Conservation (phyloP, 2,113 vertebrate species). For the Bambusicola thoracicus region DNA sequence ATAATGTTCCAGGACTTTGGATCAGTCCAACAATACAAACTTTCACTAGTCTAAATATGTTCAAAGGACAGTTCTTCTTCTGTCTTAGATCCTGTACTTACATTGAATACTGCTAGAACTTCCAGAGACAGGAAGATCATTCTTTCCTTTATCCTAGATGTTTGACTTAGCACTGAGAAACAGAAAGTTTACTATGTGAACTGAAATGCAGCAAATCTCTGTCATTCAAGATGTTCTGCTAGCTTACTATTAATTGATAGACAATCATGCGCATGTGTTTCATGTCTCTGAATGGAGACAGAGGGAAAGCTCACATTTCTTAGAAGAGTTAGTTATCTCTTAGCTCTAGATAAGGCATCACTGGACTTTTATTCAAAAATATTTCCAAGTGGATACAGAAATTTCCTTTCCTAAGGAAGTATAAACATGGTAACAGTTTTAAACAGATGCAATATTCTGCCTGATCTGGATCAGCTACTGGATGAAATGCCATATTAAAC, state of each 20-base stretch:
- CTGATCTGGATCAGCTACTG: background rate
- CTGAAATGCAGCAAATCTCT: background rate
- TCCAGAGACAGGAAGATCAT: background rate
- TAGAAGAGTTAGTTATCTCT: background rate
- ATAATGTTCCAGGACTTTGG: background rate
- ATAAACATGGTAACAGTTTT: background rate
- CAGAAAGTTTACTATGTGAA: background rate
- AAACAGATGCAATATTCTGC: background rate
- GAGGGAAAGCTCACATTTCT: background rate
- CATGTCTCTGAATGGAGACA: background rate
- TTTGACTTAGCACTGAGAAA: background rate
- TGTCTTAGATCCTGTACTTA: background rate
- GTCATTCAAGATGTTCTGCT: background rate
- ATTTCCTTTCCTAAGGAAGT: background rate
- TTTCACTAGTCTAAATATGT: background rate
- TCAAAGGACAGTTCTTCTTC: background rate
- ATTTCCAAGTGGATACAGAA: background rate
- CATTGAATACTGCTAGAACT: background rate
- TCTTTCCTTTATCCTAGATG: background rate
- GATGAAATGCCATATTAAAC: background rate
- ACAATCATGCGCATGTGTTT: background rate
- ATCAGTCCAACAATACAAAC: background rate
- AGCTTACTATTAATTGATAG: background rate
- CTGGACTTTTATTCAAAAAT: background rate
- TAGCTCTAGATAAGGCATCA: background rate